These are phyloP conservation scores for Pangasius larnaudii DNA, from an alignment of 2,797 vertebrate genomes.

Conservation along the genomic window DNA sequence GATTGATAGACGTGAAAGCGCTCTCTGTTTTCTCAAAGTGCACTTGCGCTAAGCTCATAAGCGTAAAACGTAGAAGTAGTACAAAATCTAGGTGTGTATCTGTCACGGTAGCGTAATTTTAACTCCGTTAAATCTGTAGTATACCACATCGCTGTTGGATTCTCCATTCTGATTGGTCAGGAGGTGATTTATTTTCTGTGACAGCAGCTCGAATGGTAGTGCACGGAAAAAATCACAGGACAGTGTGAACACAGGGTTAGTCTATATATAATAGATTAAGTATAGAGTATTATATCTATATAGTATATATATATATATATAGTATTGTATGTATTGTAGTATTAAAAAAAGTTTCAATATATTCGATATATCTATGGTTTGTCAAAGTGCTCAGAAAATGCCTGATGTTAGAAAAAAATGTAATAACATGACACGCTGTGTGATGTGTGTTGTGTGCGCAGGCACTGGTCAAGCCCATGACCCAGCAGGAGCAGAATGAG, in stretches of 20 bases:
- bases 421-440: neutral
- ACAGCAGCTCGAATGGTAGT: neutral
- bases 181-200: neutral
- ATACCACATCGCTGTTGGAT: neutral
- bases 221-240: neutral
- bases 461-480: constrained; percentile 78
- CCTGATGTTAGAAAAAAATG: too few species aligned
- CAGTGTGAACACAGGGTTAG: too few species aligned
- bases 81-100: neutral
- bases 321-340: too few species aligned
- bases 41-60: neutral
- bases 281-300: too few species aligned
- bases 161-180: neutral
- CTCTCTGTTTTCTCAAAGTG: too few species aligned
- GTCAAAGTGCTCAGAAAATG: neutral
- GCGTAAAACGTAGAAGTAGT: neutral
- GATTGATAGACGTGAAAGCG: neutral
- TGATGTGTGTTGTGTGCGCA: constrained; percentile 38
- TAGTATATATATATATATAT: too few species aligned
- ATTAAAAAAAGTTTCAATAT: too few species aligned
- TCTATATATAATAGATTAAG: too few species aligned
- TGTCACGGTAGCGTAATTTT: neutral
- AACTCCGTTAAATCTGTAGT: neutral
- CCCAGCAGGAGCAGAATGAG: constrained; percentile 85
- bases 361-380: neutral